Evolutionary conservation across 1,140 invertebrate species (phyloP), one percentile per base, ranked within the genome.

Genomic region (Meteorus sp.): DNA sequence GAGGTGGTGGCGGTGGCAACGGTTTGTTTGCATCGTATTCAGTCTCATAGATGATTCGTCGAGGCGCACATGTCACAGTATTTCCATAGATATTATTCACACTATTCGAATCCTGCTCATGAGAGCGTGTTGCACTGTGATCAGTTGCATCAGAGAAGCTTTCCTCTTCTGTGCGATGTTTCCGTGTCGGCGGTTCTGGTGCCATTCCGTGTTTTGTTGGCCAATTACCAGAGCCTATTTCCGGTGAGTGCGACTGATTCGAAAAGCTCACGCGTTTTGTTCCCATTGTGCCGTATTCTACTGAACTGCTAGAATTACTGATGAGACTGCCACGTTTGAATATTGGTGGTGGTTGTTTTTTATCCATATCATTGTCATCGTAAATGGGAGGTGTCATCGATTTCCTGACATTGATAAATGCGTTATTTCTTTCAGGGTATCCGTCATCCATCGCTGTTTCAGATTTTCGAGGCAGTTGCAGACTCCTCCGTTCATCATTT

Each of bases 191-290:
- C 3, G 83, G 83, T 65, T 81, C 81, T n/a, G 81, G 74, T 0
- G 81, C 81, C 58, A 75, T 81, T 1, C 83, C 83, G 43, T 79
- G 81, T 52, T 80, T 83, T 1, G 82, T 83, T 8, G 83, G 83
- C 82, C 83, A 84, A 33, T 64, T 68, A 47, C 72, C 70, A 45
- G 68, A 37, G 0, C 66, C 72, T 41, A 61, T 48, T 51, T 68
- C 58, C 67, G 69, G 23, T 47, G 56, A 56, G 64, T 56, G 45
- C 20, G 68, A 57, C 9, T 74, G 74, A 50, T 73, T 81, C 0
- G 76, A 79, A 59, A 84, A 84, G 57, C 82, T 84, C 0, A 84
- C 83, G 47, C 82, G 74, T 43, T 83, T 83, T 2, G 75, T 72
- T 0, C 71, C 67, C 15, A 65, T 61, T 2, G 50, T 71, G 4